Evolutionary conservation across 2,797 vertebrate genomes (phyloP), one percentile per base, ranked within the genome.

Genomic region (Enteromius thamalakanensis): DNA sequence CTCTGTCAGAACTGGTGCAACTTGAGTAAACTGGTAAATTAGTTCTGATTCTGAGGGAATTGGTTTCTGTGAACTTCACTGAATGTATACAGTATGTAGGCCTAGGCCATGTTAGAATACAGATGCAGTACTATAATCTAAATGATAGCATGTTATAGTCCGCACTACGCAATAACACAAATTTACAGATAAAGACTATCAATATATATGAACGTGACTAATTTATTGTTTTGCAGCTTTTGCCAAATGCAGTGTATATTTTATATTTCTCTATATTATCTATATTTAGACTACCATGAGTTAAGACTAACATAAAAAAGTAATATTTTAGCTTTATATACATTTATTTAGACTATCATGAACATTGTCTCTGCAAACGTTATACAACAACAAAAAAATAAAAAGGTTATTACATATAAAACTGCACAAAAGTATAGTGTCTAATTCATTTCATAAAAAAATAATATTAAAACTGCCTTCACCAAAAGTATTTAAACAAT

Each of bases 41-140:
- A 67, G 45, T 37, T 51, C 60, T 51, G 62, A 79, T 45, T 65
- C 45, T 81, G 53, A 88, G 79, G 85, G 72, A 86, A 70, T 83
- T 80, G 79, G 26, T 76, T 49, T 84, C 53, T 29, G 29, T 47
- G 68, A 76, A 80, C 64, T 75, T 77, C 79, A 71, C 67, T 71
- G 78, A 78, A 64, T 5, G 6, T 49, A 14, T 42, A 40, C 37
- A 40, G 37, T 40, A 26, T 19, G 45, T 37, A 49, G 34, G 34
- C 40, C 40, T 40, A 40, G 42, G 10, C 37, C 32, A 62, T 17
- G 55, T 77, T 64, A 77, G 14, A 77, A 77, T 19, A 8, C 23
- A 47, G 23, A 77, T 77, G 23, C 23, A 47, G 23, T 45, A 40
- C 75, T 62, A 37, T 76, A 37, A 62, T 62, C 29, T 23, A n/a